phyloP scores from a whole-genome alignment of 2,888 invertebrate genomes.

The Tipula unca region DNA sequence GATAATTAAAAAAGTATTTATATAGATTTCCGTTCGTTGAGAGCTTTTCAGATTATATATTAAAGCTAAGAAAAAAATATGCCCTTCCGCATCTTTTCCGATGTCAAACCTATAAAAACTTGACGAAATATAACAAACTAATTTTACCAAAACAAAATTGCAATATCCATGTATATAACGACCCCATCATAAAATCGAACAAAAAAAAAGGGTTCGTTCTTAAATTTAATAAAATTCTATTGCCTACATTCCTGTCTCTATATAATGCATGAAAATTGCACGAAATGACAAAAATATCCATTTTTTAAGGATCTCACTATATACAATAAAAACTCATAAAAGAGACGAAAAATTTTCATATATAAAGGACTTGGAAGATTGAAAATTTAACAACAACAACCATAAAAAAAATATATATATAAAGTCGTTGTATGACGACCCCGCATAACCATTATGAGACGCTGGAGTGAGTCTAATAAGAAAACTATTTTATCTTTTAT shows the following conservation, averaged over 20 bases:
- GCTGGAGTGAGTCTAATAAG: neutral
- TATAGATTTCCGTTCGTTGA: neutral
- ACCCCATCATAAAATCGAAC: neutral
- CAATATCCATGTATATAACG: neutral
- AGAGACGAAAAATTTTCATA: neutral
- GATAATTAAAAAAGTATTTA: neutral
- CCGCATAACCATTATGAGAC: neutral
- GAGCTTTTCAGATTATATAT: neutral
- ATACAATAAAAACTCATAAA: neutral
- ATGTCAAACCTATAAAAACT: neutral
- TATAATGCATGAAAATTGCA: slow-evolving; percentile 1
- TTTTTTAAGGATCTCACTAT: neutral
- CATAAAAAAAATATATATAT: neutral
- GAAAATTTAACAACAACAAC: neutral
- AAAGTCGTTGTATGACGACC: neutral
- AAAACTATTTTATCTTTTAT: neutral
- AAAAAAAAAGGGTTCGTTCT: neutral
- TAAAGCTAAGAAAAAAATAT: neutral
- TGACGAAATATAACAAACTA: neutral
- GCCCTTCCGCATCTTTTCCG: neutral
- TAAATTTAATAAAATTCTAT: slow-evolving; percentile 14
- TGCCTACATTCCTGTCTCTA: neutral
- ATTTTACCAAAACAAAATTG: neutral
- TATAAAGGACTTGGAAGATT: neutral
- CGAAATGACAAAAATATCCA: neutral